Evolutionary conservation across 2,113 vertebrate species (phyloP).

Genomic region (Mesocricetus auratus): DNA sequence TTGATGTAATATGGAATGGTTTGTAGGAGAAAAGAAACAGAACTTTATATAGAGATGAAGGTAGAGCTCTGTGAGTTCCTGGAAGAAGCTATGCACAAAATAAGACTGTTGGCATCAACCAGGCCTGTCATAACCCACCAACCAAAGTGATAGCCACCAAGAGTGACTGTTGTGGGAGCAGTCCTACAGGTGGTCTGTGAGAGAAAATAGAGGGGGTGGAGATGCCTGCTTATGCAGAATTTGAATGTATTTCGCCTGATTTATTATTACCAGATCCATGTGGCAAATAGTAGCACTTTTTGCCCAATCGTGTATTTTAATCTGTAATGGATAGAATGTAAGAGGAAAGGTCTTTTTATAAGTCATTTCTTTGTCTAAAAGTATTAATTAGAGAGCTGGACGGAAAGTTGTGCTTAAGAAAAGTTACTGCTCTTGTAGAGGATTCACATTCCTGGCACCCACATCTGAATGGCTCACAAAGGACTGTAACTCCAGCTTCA

Average conservation of each 20-base stretch:
- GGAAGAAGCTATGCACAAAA: not conserved
- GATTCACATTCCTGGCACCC: not conserved
- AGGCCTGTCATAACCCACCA: not conserved
- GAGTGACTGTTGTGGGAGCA: not conserved
- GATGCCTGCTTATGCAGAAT: not conserved
- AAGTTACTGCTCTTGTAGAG: not conserved
- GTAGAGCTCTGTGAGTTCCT: not conserved
- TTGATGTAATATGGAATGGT: not conserved
- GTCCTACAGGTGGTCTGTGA: not conserved
- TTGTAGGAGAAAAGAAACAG: slow-evolving; percentile 23
- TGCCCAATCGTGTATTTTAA: not conserved
- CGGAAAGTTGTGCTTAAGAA: not conserved
- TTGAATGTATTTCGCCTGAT: not conserved
- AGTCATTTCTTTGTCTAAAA: slow-evolving; percentile 39
- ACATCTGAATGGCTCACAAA: not conserved
- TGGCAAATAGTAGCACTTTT: not conserved
- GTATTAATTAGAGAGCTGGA: not conserved
- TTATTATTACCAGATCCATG: not conserved
- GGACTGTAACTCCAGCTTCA: not conserved
- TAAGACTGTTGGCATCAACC: not conserved
- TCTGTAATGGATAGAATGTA: not conserved
- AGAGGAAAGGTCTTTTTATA: not conserved
- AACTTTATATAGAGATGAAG: not conserved
- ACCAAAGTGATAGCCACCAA: not conserved
- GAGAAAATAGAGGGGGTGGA: not conserved